Conservation (phyloP, 2,113 vertebrate genomes). For the Eira barbara region DNA sequence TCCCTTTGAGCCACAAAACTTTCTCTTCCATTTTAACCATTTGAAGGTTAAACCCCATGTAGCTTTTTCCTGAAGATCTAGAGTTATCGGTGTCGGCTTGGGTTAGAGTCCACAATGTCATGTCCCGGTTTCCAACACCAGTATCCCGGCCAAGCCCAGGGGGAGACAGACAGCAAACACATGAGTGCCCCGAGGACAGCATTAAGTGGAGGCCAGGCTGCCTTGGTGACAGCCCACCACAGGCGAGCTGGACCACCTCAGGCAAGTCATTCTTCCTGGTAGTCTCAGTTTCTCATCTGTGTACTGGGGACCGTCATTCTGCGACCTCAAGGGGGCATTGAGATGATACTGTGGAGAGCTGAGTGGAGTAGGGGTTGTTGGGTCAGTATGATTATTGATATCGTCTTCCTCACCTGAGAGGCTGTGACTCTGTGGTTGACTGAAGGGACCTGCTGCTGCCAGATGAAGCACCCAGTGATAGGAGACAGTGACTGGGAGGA, state of each 20-base stretch:
- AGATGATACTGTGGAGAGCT: not conserved
- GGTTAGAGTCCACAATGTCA: not conserved
- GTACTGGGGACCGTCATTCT: not conserved
- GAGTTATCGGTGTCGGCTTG: not conserved
- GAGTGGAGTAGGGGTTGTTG: not conserved
- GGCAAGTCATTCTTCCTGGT: not conserved
- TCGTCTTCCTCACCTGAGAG: not conserved
- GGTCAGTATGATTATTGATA: not conserved
- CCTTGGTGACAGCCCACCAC: fast-evolving
- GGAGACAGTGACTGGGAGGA: not conserved
- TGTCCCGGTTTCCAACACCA: not conserved
- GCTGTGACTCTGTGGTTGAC: not conserved
- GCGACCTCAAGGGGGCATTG: not conserved
- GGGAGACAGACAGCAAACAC: not conserved
- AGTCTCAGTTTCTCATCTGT: not conserved
- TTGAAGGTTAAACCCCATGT: not conserved
- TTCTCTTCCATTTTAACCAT: conserved; percentile 26
- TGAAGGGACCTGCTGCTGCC: not conserved
- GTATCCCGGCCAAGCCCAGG: not conserved
- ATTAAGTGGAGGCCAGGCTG: fast-evolving
- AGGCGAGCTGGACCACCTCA: fast-evolving
- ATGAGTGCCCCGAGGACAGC: not conserved
- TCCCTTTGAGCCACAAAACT: not conserved
- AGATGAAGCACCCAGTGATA: not conserved
- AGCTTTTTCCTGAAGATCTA: not conserved